Evolutionary conservation across 2,888 invertebrate species (phyloP).

Genomic region (Epirrhoe alternata): DNA sequence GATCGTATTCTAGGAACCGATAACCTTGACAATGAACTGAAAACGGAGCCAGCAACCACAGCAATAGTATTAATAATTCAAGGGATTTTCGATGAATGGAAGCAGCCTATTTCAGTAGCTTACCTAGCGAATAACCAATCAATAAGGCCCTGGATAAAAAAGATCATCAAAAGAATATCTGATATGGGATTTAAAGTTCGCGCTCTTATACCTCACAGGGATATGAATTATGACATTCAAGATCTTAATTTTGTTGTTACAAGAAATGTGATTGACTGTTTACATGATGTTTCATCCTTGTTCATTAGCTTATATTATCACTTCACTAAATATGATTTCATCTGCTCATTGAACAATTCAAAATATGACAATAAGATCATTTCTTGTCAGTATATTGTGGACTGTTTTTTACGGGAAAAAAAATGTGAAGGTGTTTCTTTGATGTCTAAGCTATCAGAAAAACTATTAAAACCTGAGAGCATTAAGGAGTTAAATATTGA

Average conservation of each 20-base stretch:
- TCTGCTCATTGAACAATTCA: background rate
- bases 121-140: conserved; percentile 18
- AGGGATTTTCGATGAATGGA: conserved; percentile 38
- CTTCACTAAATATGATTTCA: conserved; percentile 25
- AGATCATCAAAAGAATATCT: conserved; percentile 19
- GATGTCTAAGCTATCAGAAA: conserved; percentile 31
- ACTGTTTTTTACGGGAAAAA: conserved; percentile 27
- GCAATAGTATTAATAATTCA: conserved; percentile 36
- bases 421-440: conserved; percentile 18
- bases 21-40: conserved; percentile 29
- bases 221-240: conserved; percentile 10
- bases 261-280: conserved; percentile 23
- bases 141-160: conserved; percentile 31
- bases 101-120: conserved; percentile 33
- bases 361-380: background rate
- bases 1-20: conserved; percentile 36
- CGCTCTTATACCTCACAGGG: conserved; percentile 30
- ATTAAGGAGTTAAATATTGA: conserved; percentile 23
- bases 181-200: conserved; percentile 30
- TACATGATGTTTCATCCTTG: conserved; percentile 29
- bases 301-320: conserved; percentile 29
- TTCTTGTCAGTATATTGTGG: conserved; percentile 20
- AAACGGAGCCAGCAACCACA: conserved; percentile 28
- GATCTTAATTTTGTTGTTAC: background rate
- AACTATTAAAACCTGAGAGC: conserved; percentile 23